A percentile compares a stretch with the other conserved stretches of the same genome.
Evolutionary conservation across 2,888 invertebrate species (phyloP).

Genomic region (Itoplectis maculator): DNA sequence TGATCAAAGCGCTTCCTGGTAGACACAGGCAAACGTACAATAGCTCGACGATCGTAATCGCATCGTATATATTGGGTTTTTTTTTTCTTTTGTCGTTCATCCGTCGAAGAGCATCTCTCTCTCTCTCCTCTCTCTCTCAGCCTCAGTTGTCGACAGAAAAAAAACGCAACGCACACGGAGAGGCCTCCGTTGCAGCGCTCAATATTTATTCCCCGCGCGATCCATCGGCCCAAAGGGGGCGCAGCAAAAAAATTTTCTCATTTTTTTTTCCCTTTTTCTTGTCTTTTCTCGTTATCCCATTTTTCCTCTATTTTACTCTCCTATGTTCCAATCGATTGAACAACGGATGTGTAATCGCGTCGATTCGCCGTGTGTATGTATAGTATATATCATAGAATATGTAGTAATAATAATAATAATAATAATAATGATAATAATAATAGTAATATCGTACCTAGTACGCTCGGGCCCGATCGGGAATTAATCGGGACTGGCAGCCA

Average conservation of each 20-base stretch:
- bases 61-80: constrained; percentile 16
- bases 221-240: constrained; percentile 49
- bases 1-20: constrained; percentile 79
- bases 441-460: constrained; percentile 61
- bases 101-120: neutral
- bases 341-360: constrained; percentile 50
- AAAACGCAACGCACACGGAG: constrained; percentile 68
- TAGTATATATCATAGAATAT: constrained; percentile 63
- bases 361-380: constrained; percentile 42
- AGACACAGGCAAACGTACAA: constrained; percentile 52
- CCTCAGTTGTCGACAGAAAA: too few relatives aligned
- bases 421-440: constrained; percentile 61
- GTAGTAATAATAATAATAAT: constrained; percentile 62
- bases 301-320: constrained; percentile 12
- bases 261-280: constrained; percentile 17
- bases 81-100: too few relatives aligned
- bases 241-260: too few relatives aligned
- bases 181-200: constrained; percentile 66
- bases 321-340: constrained; percentile 55
- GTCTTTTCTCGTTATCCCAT: constrained; percentile 12
- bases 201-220: constrained; percentile 45
- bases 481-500: constrained; percentile 67
- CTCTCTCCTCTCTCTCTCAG: neutral
- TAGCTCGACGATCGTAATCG: constrained; percentile 57
- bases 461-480: constrained; percentile 49